Evolutionary conservation across 2,888 invertebrate genomes (phyloP).

Genomic region (Parnassius glacialis): DNA sequence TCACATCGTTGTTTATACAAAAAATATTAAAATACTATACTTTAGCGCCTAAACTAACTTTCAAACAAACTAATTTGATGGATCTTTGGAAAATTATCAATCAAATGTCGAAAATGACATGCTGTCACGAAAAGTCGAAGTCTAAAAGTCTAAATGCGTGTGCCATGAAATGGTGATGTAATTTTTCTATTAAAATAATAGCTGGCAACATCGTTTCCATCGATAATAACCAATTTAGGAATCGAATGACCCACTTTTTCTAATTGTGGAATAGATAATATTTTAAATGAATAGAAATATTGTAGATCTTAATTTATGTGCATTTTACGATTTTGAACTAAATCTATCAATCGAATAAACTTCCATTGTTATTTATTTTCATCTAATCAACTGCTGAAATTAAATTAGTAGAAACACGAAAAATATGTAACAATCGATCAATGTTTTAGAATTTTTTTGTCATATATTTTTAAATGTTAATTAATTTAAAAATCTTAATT

Average conservation of each 20-base stretch:
- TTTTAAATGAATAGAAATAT: not conserved
- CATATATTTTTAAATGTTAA: no score
- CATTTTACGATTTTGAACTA: no score
- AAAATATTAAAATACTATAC: slow-evolving; percentile 61
- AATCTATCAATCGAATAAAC: no score
- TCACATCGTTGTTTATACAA: slow-evolving; percentile 66
- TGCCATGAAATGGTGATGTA: slow-evolving; percentile 79
- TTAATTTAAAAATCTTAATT: no score
- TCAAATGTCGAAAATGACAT: slow-evolving; percentile 81
- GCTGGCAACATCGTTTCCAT: slow-evolving; percentile 54
- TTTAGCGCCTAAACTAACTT: slow-evolving; percentile 78
- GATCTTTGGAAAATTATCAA: slow-evolving; percentile 80
- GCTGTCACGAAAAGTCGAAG: slow-evolving; percentile 80
- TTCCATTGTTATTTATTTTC: no score
- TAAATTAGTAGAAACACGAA: no score
- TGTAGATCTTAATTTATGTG: no score
- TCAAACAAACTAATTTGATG: slow-evolving; percentile 80
- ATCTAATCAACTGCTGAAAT: no score
- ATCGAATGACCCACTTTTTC: slow-evolving; percentile 14
- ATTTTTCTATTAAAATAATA: slow-evolving; percentile 51
- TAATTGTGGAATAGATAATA: not conserved
- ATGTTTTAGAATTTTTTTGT: no score
- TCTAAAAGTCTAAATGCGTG: slow-evolving; percentile 62
- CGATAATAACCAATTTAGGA: slow-evolving; percentile 8
- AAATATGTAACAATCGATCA: no score